Base-by-base conservation (phyloP, 2,888 invertebrate genomes). In the Sylvicola cinctus region DNA sequence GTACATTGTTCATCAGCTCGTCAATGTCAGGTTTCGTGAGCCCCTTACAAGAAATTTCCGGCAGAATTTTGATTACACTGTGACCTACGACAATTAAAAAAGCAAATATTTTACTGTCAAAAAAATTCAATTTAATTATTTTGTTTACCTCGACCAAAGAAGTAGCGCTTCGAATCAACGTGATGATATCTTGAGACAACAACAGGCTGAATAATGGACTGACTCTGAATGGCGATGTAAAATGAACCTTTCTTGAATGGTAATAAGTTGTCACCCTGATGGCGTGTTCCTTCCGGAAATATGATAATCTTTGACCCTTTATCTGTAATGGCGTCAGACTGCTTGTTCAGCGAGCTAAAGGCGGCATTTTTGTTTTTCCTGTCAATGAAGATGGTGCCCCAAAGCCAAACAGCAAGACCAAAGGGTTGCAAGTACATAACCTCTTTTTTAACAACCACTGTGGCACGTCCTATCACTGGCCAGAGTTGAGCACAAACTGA, bases 181-280 rank as follows among this genome's bases (percentile, higher is more conserved):
- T 77, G 79, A 43, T 74, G 69, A 55, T 88, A 91, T 48, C 75
- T 68, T 6, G 85, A 87, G 38, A 87, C 74, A 16, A 88, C 83
- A 1, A 91, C 74, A 0, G 93, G 91, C 48, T 88, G 78, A 40
- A 93, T 75, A 4, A 88, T 84, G 38, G 83, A 73, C 49, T 72
- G 71, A 4, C 81, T 77, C 42, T 74, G 70, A 40, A 90, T 62
- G 0, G 95, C 93, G 41, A 93, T 73, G 57, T 91, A 87, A 61
- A 96, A 95, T 3, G 88, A 90, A 7, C 93, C 93, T 54, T 93
- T 95, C 52, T 95, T 90, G 58, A 95, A 91, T 2, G 88, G 84
- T 44, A 90, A 58, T 46, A 95, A 58, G 16, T 68, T 68, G 20
- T 74, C 76, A 35, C 68, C 69, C n/a, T 68, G 66, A 49, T 78